Percentiles rank a stretch among this genome's conserved stretches.
Conservation (phyloP, 1,140 invertebrate species). For the Heliconius congener region DNA sequence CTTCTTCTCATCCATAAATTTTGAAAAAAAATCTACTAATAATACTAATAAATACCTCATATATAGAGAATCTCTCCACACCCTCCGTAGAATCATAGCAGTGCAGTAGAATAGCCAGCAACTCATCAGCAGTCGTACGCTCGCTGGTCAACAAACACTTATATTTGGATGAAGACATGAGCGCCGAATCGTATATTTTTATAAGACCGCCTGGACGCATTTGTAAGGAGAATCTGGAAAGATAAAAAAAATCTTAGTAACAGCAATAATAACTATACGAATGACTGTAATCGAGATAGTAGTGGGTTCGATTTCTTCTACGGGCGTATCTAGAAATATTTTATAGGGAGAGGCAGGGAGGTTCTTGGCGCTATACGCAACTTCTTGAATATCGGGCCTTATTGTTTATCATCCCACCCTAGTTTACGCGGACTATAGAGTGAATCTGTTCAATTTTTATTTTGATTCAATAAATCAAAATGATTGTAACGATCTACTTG, state of each 20-base stretch:
- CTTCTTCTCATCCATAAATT: no score
- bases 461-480: not conserved
- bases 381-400: not conserved
- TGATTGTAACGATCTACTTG: not conserved
- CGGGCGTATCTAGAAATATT: no score
- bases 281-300: no score
- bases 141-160: slow-evolving; percentile 95
- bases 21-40: no score
- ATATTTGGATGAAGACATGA: slow-evolving; percentile 95
- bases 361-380: no score
- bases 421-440: not conserved
- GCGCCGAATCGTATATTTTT: slow-evolving; percentile 93
- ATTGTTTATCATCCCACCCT: not conserved
- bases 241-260: slow-evolving; percentile 17
- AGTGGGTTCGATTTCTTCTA: no score
- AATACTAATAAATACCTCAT: slow-evolving; percentile 85
- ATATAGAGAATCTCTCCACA: slow-evolving; percentile 92
- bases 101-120: slow-evolving; percentile 91
- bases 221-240: slow-evolving; percentile 91
- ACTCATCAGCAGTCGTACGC: slow-evolving; percentile 93
- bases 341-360: no score
- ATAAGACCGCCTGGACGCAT: slow-evolving; percentile 92
- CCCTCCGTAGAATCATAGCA: slow-evolving; percentile 92
- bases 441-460: not conserved
- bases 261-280: not conserved